Evolutionary conservation across 2,797 vertebrate species (phyloP), one percentile per base, ranked within the genome.

Genomic region (Ptychadena robeensis): DNA sequence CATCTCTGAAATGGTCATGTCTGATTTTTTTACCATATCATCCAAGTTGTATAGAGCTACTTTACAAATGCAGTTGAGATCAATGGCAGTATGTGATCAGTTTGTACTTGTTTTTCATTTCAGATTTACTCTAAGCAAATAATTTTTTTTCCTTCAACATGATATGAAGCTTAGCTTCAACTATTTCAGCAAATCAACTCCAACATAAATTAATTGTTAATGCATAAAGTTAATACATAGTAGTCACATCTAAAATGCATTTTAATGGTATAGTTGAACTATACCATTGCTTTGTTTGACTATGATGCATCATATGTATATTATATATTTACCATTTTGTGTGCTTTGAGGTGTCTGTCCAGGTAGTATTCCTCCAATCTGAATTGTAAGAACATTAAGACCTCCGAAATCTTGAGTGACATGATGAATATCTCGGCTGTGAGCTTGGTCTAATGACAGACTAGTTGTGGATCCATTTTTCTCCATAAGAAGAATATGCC

Each of bases 371-470:
- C 98, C 98, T 61, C 98, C 98, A 22, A 99, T 91, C 4, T 97
- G 98, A n/a, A 99, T 86, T 3, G 95, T 97, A 57, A 96, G 88
- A 37, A 99, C 96, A 0, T 94, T 86, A 0, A 97, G 90, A 1
- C 97, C 97, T 3, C 97, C 96, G 0, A 99, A 99, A 90, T 99
- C 96, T 88, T 99, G 98, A 0, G 97, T 99, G 35, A 93, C 34
- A 0, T 96, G 97, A 67, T 91, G 89, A 38, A 98, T 93, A 37
- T 96, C 89, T 86, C 93, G 91, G 53, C 88, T 88, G 40, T 93
- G 92, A 28, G 88, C 71, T 76, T 88, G 86, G 86, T 99, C 97
- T 0, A 98, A 87, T 0, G 91, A 94, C 64, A 98, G 81, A 10
- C 92, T 0, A 0, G 97, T 98, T 85, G 90, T 86, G 0, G 96